Conservation (phyloP, 2,797 vertebrate genomes). For the Fistularia commersonii region DNA sequence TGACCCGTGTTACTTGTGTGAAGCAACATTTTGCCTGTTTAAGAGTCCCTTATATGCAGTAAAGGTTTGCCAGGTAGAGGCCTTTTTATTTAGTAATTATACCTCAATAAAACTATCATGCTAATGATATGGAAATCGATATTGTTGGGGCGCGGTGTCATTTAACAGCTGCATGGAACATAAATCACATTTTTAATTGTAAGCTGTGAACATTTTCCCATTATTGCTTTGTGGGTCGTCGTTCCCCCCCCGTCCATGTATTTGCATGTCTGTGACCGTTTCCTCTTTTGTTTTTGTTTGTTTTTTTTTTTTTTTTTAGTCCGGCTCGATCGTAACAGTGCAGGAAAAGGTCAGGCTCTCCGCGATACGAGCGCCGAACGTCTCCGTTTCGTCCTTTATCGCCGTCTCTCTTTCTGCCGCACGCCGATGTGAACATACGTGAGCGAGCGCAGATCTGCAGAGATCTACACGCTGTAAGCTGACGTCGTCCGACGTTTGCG, state of each 20-base stretch:
- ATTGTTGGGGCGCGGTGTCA: constrained; percentile 69
- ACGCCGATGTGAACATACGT: constrained; percentile 33
- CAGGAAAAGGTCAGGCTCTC: constrained; percentile 62
- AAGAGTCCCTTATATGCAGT: constrained; percentile 91
- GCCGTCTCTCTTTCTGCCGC: constrained; percentile 21
- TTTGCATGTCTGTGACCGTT: constrained; percentile 18
- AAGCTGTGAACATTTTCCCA: constrained; percentile 74
- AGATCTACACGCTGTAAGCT: too few species aligned
- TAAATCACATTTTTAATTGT: constrained; percentile 82
- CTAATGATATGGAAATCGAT: constrained; percentile 85
- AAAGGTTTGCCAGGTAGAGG: constrained; percentile 90
- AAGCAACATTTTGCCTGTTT: constrained; percentile 94
- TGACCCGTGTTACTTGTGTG: constrained; percentile 96
- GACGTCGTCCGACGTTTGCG: too few species aligned
- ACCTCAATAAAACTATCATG: constrained; percentile 98
- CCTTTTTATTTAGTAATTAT: constrained; percentile 94
- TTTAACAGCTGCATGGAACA: constrained; percentile 72
- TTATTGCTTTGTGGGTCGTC: constrained; percentile 60
- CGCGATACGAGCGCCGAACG: constrained; percentile 16
- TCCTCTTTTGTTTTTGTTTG: constrained; percentile 9
- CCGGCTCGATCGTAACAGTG: constrained; percentile 41
- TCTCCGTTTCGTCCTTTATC: constrained; percentile 32
- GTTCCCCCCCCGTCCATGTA: background rate
- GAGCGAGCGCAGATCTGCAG: background rate
- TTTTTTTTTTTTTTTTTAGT: constrained; percentile 23